phyloP scores from a whole-genome alignment of 2,113 vertebrate species.

The Sturnira hondurensis region DNA sequence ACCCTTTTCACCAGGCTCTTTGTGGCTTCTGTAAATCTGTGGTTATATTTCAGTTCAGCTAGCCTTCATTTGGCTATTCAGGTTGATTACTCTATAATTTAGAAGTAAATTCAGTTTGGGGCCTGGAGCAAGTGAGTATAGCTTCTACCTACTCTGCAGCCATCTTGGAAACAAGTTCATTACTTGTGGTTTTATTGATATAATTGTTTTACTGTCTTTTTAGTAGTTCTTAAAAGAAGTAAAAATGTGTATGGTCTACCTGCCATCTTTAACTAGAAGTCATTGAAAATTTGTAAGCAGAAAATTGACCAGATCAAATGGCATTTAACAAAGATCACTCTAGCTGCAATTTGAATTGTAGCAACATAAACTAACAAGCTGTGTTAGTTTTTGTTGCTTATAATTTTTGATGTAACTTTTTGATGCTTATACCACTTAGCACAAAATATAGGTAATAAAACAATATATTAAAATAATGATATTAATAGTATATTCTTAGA shows the following conservation, averaged over 20 bases:
- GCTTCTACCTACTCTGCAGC: not conserved
- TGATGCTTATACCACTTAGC: not conserved
- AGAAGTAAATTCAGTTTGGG: not conserved
- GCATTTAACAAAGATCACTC: not conserved
- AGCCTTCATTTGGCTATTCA: not conserved
- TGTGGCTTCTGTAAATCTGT: not conserved
- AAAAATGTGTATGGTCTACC: not conserved
- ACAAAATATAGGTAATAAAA: not conserved
- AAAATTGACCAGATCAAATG: constrained; percentile 11
- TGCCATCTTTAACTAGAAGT: not conserved
- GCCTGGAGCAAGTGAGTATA: not conserved
- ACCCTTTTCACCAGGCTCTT: not conserved
- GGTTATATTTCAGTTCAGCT: not conserved
- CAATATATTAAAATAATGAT: not conserved
- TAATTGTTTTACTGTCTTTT: not conserved
- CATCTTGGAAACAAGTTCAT: not conserved
- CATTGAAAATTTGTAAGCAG: constrained; percentile 31
- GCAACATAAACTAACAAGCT: not conserved
- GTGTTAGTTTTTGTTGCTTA: too few species aligned
- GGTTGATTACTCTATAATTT: not conserved
- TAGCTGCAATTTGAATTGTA: constrained; percentile 2
- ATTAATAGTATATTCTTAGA: not conserved
- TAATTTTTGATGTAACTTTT: not conserved
- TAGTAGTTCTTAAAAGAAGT: not conserved
- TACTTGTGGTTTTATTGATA: not conserved